A percentile compares a stretch with the other conserved stretches of the same genome.
These are phyloP conservation scores for Baronia brevicornis DNA, from an alignment of 2,888 invertebrate species.

Conservation along the genomic window DNA sequence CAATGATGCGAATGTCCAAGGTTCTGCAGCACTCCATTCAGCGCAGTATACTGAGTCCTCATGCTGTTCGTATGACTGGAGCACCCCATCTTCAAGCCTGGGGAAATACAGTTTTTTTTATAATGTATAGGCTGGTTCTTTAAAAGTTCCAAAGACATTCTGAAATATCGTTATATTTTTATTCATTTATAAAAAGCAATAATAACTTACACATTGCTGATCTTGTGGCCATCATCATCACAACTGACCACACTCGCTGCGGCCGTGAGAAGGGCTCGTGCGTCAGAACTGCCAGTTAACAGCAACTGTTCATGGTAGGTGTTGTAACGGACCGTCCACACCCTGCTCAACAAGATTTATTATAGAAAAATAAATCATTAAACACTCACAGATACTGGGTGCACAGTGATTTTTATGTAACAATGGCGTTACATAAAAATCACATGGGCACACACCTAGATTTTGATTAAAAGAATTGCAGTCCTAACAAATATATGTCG, in stretches of 20 bases:
- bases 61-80: slow-evolving; percentile 96
- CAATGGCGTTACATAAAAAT: too few relatives aligned
- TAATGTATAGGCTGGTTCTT: too few relatives aligned
- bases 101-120: slow-evolving; percentile 13
- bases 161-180: too few relatives aligned
- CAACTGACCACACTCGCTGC: slow-evolving; percentile 85
- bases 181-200: not conserved
- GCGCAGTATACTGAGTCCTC: slow-evolving; percentile 98
- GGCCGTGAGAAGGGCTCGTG: slow-evolving; percentile 91
- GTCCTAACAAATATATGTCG: too few relatives aligned
- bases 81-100: slow-evolving; percentile 88
- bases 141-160: too few relatives aligned
- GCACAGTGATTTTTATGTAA: too few relatives aligned
- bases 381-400: too few relatives aligned
- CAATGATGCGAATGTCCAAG: slow-evolving; percentile 99
- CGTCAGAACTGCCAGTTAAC: slow-evolving; percentile 95
- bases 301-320: slow-evolving; percentile 97
- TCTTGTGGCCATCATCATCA: slow-evolving; percentile 23
- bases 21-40: slow-evolving; percentile 98
- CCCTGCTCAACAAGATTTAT: slow-evolving; percentile 64
- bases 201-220: slow-evolving; percentile 35
- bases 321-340: slow-evolving; percentile 96
- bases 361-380: too few relatives aligned
- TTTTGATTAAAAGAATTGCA: too few relatives aligned
- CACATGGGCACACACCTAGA: too few relatives aligned